Evolutionary conservation across 2,888 invertebrate species (phyloP).

Genomic region (Ennomos fuscantarius): DNA sequence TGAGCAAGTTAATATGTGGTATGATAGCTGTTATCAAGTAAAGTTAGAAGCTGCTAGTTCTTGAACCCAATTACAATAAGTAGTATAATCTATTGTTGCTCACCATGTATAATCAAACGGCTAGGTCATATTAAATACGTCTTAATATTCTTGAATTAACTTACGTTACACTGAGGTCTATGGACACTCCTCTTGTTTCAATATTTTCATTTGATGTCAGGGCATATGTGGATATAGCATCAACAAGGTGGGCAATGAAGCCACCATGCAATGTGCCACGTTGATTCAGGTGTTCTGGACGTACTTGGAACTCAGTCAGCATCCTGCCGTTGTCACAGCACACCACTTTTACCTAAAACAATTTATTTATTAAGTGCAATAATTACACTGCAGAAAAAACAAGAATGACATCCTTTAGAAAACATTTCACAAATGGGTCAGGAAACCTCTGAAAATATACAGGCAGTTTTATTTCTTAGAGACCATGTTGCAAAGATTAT

Average conservation of each 20-base stretch:
- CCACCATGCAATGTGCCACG: conserved; percentile 94
- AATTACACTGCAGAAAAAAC: background rate
- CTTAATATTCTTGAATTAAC: too few species aligned
- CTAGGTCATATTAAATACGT: too few species aligned
- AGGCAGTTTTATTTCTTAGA: too few species aligned
- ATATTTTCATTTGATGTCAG: conserved; percentile 87
- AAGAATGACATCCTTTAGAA: background rate
- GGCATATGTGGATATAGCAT: conserved; percentile 90
- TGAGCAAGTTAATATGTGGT: too few species aligned
- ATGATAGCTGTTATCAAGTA: too few species aligned
- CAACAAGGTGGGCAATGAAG: conserved; percentile 91
- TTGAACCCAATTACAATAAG: too few species aligned
- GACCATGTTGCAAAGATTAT: too few species aligned
- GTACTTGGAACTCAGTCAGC: conserved; percentile 90
- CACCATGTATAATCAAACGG: too few species aligned
- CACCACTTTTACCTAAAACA: conserved; percentile 66
- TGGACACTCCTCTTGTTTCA: conserved; percentile 90
- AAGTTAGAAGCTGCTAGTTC: too few species aligned
- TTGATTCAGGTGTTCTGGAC: conserved; percentile 90
- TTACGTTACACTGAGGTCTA: conserved; percentile 93
- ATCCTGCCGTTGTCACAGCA: conserved; percentile 89
- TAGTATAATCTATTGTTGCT: too few species aligned
- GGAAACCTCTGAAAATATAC: too few species aligned
- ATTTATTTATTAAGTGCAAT: background rate
- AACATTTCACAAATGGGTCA: too few species aligned